Base-by-base conservation (phyloP, 2,888 invertebrate species). In the Tromatobia lineatoria region DNA sequence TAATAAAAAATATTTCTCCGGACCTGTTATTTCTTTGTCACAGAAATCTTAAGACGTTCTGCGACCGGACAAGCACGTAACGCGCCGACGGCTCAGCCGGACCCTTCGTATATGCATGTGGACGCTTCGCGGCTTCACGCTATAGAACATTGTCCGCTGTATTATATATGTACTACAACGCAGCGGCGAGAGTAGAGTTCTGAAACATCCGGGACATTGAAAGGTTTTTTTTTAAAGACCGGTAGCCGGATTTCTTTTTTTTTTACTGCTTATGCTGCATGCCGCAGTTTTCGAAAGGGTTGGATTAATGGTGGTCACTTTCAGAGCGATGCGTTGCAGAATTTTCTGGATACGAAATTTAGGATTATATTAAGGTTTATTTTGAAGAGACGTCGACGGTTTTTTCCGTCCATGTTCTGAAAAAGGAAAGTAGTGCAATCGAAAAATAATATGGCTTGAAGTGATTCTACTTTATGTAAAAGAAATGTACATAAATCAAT, bases 181-280 rank as follows among this genome's bases (percentile, higher is more conserved):
- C 45, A 61, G 61, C 15, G 45, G 20, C 25, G 52, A 75, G 75
- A 61, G 18, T 38, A 7, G 18, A 64, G 47, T 25, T 29, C 15
- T 25, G 66, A 20, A 50, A 80, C 83, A 83, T 83, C 83, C 83
- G 83, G 83, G 83, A 83, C 83, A 71, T 83, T 80, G 79, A 82
- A 61, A 69, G 45, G 13, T n/a, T 34, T 61, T 61, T 61, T 38
- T 66, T n/a, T 59, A 73, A 73, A 50, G 69, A 34, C 59, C 66
- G 42, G 59, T 34, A 52, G 61, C 61, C 18, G 69, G 3, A 20
- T 61, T 52, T 76, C 4, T 57, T 77, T 25, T 29, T 2, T 66
- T n/a, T 13, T 61, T 23, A 8, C 7, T 64, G 3, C 52, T 38
- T 45, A 2, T 13, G n/a, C 29, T 47, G 15, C 4, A 4, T 29